Percentiles rank a stretch among this genome's conserved stretches.
Evolutionary conservation across 2,797 vertebrate species (phyloP).

Genomic region (Enteromius paludinosus): DNA sequence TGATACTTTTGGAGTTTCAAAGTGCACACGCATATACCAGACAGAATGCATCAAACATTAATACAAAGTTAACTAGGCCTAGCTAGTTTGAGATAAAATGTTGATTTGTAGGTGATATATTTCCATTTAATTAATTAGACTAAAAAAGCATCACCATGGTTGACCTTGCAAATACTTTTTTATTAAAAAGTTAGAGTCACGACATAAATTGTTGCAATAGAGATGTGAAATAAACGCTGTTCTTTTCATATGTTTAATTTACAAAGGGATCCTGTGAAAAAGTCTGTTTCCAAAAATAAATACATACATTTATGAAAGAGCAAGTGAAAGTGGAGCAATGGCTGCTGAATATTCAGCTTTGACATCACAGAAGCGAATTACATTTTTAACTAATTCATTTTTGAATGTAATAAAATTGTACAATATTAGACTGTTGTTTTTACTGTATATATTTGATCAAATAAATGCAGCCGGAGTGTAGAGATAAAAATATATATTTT

Average conservation of each 20-base stretch:
- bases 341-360: background rate
- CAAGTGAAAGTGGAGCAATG: background rate
- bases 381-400: background rate
- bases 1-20: background rate
- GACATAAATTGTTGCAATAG: background rate
- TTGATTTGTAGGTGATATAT: background rate
- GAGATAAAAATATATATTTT: background rate
- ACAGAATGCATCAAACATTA: background rate
- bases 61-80: background rate
- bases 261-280: background rate
- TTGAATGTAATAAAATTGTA: background rate
- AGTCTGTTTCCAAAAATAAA: background rate
- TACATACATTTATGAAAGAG: background rate
- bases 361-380: background rate
- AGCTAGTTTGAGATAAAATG: background rate
- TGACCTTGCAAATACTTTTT: background rate
- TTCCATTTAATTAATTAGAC: background rate
- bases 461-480: background rate
- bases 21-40: background rate
- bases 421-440: background rate
- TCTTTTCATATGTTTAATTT: no score
- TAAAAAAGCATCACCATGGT: background rate
- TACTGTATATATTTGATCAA: background rate
- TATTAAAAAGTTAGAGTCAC: background rate
- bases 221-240: background rate